Evolutionary conservation across 2,113 vertebrate species (phyloP).

Genomic region (Perognathus longimembris): DNA sequence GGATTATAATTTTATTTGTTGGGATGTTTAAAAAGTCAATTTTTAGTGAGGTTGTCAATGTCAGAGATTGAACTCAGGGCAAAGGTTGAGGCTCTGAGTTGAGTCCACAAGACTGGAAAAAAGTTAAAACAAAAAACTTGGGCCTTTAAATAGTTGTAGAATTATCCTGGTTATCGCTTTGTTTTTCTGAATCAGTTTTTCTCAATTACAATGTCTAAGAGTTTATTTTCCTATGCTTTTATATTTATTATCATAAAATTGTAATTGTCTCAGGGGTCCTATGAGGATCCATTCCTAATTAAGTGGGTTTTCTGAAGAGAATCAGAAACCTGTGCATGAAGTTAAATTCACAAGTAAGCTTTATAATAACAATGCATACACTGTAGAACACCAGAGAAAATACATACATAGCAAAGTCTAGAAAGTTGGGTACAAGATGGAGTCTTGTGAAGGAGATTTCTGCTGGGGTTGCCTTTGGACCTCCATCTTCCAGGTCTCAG

Average conservation of each 20-base stretch:
- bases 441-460: too few species aligned
- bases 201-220: neutral
- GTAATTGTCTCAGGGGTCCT: neutral
- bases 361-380: neutral
- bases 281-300: neutral
- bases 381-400: neutral
- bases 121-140: neutral
- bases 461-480: too few species aligned
- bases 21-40: neutral
- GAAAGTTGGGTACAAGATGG: too few species aligned
- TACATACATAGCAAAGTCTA: fast-evolving
- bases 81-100: too few species aligned
- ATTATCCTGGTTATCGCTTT: neutral
- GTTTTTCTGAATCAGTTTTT: neutral
- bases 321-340: too few species aligned
- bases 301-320: neutral
- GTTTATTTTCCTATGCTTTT: neutral
- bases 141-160: neutral
- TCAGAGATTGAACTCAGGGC: too few species aligned
- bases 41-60: too few species aligned
- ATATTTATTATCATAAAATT: neutral
- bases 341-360: neutral
- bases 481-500: too few species aligned
- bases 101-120: too few species aligned
- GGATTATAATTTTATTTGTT: neutral